These are phyloP conservation scores for Ophioninae sp. DNA, from an alignment of 2,888 invertebrate species.

Conservation along the genomic window DNA sequence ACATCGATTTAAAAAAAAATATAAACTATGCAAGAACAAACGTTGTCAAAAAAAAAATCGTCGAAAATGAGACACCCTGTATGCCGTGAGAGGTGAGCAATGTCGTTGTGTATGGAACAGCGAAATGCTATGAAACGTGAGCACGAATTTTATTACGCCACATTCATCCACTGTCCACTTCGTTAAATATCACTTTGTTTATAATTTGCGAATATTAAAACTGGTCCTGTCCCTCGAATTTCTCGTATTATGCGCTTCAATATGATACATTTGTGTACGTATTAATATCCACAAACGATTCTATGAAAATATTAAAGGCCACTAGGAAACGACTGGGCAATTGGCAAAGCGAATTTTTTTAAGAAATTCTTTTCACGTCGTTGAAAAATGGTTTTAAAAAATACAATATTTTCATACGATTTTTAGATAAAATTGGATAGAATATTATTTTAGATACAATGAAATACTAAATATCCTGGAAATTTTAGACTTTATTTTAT, in stretches of 20 bases:
- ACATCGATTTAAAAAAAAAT: no score
- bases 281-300: neutral
- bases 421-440: no score
- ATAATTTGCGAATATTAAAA: constrained; percentile 77
- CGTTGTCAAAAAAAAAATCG: no score
- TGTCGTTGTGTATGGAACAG: neutral
- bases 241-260: constrained; percentile 21
- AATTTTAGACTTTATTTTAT: no score
- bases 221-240: constrained; percentile 40
- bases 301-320: neutral
- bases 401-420: neutral
- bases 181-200: constrained; percentile 77
- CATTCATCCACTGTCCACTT: constrained; percentile 72
- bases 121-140: constrained; percentile 35
- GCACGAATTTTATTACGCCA: constrained; percentile 74
- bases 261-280: neutral
- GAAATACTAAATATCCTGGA: no score
- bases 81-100: neutral
- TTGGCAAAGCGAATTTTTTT: neutral
- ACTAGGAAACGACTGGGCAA: neutral
- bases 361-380: neutral
- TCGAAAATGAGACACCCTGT: neutral
- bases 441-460: no score
- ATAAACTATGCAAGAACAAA: no score
- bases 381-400: neutral